Evolutionary conservation across 2,888 invertebrate species (phyloP).

Genomic region (Ochropacha duplaris): DNA sequence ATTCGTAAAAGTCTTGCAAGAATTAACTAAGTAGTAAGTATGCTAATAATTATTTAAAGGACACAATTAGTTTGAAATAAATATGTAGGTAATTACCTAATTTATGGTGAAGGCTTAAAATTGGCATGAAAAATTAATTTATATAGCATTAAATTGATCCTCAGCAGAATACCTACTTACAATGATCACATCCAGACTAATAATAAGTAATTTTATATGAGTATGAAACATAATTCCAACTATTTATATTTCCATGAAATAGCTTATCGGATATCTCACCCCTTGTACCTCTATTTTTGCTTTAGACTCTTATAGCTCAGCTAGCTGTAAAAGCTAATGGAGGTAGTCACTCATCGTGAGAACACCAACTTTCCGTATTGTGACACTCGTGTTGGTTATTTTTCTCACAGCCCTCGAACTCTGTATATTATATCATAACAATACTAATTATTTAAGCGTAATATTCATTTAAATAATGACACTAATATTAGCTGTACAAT

Average conservation of each 20-base stretch:
- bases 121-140: background rate
- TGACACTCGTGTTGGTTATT: constrained; percentile 32
- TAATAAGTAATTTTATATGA: background rate
- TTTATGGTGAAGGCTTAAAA: background rate
- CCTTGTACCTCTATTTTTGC: background rate
- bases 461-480: constrained; percentile 15
- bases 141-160: background rate
- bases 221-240: background rate
- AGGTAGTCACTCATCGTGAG: background rate
- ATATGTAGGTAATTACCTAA: background rate
- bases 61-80: background rate
- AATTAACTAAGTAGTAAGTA: background rate
- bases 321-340: background rate
- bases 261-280: too few species aligned
- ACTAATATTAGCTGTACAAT: constrained; percentile 17
- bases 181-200: background rate
- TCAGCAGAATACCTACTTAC: background rate
- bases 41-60: background rate
- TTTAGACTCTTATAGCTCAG: background rate
- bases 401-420: constrained; percentile 57
- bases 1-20: background rate
- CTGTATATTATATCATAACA: constrained; percentile 15
- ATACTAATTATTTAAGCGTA: constrained; percentile 24
- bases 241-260: background rate
- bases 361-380: constrained; percentile 22